Percentiles rank a stretch among this genome's conserved stretches.
phyloP scores from a whole-genome alignment of 2,888 invertebrate species.

The Chesias legatella region DNA sequence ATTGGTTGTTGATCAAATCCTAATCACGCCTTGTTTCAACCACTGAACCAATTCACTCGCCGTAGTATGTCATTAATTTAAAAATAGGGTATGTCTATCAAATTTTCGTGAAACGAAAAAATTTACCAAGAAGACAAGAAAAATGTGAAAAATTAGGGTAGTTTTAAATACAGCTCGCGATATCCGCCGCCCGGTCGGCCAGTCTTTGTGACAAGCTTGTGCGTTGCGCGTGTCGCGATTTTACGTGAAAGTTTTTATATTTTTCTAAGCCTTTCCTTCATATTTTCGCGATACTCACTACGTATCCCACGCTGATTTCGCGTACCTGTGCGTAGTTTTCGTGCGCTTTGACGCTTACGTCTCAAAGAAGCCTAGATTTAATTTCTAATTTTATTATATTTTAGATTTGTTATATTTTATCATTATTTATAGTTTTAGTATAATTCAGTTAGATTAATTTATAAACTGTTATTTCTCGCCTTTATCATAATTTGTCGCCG shows the following conservation, averaged over 20 bases:
- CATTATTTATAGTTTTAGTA: constrained; percentile 30
- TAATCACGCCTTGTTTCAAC: too few relatives aligned
- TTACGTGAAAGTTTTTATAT: constrained; percentile 32
- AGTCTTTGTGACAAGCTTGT: constrained; percentile 62
- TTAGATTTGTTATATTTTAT: constrained; percentile 29
- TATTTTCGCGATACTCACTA: constrained; percentile 28
- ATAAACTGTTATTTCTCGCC: too few relatives aligned
- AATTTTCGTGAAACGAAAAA: too few relatives aligned
- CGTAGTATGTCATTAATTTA: too few relatives aligned
- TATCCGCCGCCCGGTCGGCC: constrained; percentile 22
- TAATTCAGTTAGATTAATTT: too few relatives aligned
- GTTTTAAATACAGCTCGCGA: constrained; percentile 21
- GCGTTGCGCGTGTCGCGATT: constrained; percentile 42
- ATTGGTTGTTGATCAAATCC: too few relatives aligned
- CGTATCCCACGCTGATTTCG: constrained; percentile 27
- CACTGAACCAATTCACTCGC: too few relatives aligned
- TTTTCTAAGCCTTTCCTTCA: constrained; percentile 27
- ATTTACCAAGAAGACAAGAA: not conserved
- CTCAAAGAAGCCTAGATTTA: not conserved
- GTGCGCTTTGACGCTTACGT: constrained; percentile 39
- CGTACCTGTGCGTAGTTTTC: constrained; percentile 25
- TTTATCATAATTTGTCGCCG: constrained; percentile 27
- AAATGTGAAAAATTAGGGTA: constrained; percentile 40
- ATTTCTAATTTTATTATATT: constrained; percentile 18
- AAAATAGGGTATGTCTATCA: too few relatives aligned